Conservation (phyloP, 1,140 invertebrate genomes). For the Druon quercuslanigerum region DNA sequence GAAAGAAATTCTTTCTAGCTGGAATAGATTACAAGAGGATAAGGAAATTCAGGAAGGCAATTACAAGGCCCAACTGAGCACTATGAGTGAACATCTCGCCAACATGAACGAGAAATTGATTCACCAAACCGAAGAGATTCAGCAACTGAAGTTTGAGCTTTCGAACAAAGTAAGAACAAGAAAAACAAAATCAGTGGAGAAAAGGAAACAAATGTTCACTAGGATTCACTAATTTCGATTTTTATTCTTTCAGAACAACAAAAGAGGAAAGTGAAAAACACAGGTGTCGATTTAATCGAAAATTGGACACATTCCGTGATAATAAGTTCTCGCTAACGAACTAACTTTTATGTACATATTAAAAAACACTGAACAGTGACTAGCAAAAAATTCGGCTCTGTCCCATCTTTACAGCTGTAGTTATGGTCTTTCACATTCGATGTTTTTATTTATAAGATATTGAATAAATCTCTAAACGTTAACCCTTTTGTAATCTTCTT, state of each 20-base stretch:
- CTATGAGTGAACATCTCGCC: constrained; percentile 94
- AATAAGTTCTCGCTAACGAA: constrained; percentile 59
- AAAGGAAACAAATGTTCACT: constrained; percentile 7
- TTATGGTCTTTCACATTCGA: constrained; percentile 57
- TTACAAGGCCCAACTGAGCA: constrained; percentile 91
- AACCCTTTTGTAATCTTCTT: neutral
- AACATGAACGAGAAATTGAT: constrained; percentile 93
- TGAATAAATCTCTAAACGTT: constrained; percentile 44
- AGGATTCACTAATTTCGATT: constrained; percentile 32
- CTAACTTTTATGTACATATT: constrained; percentile 67
- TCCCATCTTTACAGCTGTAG: constrained; percentile 54
- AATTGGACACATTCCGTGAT: constrained; percentile 67
- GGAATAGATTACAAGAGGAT: constrained; percentile 75
- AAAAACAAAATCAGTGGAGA: constrained; percentile 29
- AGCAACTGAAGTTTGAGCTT: constrained; percentile 77
- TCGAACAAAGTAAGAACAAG: constrained; percentile 71
- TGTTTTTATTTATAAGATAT: constrained; percentile 66
- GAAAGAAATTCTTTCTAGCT: constrained; percentile 72
- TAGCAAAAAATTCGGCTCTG: constrained; percentile 52
- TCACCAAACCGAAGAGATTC: constrained; percentile 85
- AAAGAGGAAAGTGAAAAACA: constrained; percentile 67
- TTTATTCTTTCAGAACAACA: constrained; percentile 68
- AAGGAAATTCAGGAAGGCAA: constrained; percentile 78
- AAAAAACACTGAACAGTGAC: constrained; percentile 46
- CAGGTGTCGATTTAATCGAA: constrained; percentile 47